Evolutionary conservation across 2,797 vertebrate species (phyloP).

Genomic region (Urosaurus nigricauda): DNA sequence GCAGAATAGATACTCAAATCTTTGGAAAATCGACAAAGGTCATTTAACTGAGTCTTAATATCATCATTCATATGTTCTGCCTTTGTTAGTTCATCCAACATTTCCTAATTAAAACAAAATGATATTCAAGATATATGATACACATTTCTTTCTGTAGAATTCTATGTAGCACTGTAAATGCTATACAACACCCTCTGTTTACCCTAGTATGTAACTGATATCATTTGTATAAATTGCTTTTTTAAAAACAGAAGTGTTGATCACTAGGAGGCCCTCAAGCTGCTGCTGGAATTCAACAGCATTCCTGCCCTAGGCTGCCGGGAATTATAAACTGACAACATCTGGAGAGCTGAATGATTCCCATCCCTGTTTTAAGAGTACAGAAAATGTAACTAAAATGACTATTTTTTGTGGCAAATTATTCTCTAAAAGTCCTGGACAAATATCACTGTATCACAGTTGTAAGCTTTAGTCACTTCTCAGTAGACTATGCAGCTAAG

Average conservation of each 20-base stretch:
- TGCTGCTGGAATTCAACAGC: no score
- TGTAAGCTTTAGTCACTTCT: neutral
- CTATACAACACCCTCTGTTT: neutral
- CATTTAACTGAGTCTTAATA: constrained; percentile 93
- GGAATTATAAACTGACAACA: no score
- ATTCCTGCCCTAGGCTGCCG: no score
- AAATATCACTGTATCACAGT: neutral
- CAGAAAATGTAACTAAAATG: neutral
- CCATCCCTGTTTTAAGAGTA: neutral
- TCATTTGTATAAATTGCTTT: neutral
- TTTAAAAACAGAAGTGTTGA: neutral
- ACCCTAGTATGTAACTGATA: neutral
- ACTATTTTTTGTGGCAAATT: neutral
- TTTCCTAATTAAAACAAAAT: constrained; percentile 84
- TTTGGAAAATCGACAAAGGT: constrained; percentile 94
- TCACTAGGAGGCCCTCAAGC: no score
- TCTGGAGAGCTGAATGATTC: no score
- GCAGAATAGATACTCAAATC: constrained; percentile 90
- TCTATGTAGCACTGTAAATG: neutral
- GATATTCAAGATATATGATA: constrained; percentile 4
- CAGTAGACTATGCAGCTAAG: neutral
- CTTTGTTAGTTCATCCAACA: constrained; percentile 87
- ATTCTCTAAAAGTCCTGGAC: neutral
- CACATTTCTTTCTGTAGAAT: neutral
- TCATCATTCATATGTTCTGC: constrained; percentile 89